These are phyloP conservation scores for Bombus haemorrhoidalis DNA, from an alignment of 1,140 invertebrate species.

Conservation along the genomic window DNA sequence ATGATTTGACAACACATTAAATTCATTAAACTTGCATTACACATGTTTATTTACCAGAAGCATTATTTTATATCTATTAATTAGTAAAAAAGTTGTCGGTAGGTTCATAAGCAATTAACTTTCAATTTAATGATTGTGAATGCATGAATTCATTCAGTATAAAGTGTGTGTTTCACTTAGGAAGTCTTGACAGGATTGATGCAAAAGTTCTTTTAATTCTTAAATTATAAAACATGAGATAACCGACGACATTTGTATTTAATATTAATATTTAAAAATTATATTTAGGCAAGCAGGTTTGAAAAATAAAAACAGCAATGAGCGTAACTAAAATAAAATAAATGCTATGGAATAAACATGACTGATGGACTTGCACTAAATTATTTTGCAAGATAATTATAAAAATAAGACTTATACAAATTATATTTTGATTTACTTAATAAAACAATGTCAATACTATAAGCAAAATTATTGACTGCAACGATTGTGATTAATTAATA, in stretches of 20 bases:
- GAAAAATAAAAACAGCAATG: constrained; percentile 8
- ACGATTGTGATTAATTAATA: constrained; percentile 52
- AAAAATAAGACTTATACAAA: constrained; percentile 38
- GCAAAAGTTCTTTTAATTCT: constrained; percentile 69
- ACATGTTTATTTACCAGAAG: constrained; percentile 78
- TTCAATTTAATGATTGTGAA: constrained; percentile 71
- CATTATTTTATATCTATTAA: constrained; percentile 75
- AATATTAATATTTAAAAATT: constrained; percentile 34
- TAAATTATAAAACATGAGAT: constrained; percentile 21
- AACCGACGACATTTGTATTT: background rate
- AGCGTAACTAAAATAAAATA: constrained; percentile 21
- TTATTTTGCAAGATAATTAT: constrained; percentile 11
- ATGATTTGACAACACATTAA: constrained; percentile 77
- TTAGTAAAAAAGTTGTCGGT: constrained; percentile 79
- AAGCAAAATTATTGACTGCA: constrained; percentile 9
- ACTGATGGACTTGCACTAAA: constrained; percentile 11
- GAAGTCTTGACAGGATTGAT: constrained; percentile 71
- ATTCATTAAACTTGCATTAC: constrained; percentile 77
- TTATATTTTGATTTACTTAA: constrained; percentile 15
- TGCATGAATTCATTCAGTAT: constrained; percentile 67
- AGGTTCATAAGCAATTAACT: constrained; percentile 76
- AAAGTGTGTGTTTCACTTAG: constrained; percentile 68
- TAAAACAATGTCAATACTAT: constrained; percentile 17
- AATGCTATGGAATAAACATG: constrained; percentile 11
- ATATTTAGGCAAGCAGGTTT: background rate